Evolutionary conservation across 2,797 vertebrate species (phyloP).

Genomic region (Pantherophis alleghaniensis): DNA sequence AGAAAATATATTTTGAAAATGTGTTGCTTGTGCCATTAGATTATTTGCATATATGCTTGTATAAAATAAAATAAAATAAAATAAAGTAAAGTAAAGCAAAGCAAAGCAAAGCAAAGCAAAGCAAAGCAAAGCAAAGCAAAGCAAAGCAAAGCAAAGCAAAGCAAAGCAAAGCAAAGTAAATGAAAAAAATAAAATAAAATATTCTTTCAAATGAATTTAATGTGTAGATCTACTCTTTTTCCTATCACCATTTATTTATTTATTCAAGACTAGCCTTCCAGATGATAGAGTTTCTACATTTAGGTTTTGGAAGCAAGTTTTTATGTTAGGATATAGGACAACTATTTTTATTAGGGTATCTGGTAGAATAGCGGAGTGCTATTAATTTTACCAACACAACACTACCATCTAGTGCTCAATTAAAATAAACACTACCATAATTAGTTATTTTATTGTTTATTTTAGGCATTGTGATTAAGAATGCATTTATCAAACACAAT

Average conservation of each 20-base stretch:
- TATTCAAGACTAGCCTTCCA: background rate
- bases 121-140: too few species aligned
- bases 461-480: background rate
- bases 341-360: background rate
- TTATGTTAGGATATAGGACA: background rate
- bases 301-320: background rate
- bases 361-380: background rate
- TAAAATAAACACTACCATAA: background rate
- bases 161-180: too few species aligned
- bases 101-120: too few species aligned
- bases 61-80: background rate
- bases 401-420: conserved; percentile 53
- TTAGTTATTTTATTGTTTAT: background rate
- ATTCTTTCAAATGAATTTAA: background rate
- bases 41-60: background rate
- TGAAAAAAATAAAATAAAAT: background rate
- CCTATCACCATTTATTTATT: background rate
- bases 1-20: conserved; percentile 9
- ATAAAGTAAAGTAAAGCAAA: background rate
- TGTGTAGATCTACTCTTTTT: background rate
- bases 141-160: too few species aligned
- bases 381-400: conserved; percentile 25
- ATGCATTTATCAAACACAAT: background rate
- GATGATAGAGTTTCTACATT: background rate
- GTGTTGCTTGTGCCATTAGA: conserved; percentile 11